phyloP scores from a whole-genome alignment of 2,113 vertebrate genomes.

The Caloenas nicobarica region DNA sequence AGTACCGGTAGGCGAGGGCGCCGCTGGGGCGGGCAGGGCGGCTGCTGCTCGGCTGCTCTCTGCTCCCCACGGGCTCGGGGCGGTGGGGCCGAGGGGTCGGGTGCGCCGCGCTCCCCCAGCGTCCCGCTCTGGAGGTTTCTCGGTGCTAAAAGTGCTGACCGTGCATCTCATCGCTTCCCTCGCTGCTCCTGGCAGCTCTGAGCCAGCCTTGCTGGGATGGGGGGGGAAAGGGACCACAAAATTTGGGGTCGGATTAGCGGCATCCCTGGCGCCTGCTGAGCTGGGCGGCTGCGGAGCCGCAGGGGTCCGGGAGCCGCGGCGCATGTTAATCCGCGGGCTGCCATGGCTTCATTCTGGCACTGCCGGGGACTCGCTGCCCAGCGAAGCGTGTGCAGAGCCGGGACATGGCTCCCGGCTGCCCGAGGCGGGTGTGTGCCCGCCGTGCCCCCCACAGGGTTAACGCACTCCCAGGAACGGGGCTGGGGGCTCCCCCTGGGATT shows the following conservation, averaged over 20 bases:
- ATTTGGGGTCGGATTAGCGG: neutral
- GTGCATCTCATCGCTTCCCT: neutral
- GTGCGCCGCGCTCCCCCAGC: neutral
- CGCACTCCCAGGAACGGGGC: no score
- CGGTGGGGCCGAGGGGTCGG: no score
- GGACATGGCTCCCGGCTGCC: no score
- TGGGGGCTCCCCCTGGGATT: no score
- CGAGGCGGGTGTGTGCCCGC: no score
- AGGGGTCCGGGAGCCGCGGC: neutral
- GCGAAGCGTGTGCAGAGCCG: rapidly evolving
- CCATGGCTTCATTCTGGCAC: neutral
- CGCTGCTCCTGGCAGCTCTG: neutral
- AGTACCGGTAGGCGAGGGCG: slow-evolving; percentile 86
- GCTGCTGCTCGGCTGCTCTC: neutral
- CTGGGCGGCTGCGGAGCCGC: neutral
- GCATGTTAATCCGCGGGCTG: neutral
- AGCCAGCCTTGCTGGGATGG: neutral
- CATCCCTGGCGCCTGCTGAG: neutral
- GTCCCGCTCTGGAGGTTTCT: neutral
- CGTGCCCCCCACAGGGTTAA: rapidly evolving
- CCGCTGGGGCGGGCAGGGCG: neutral
- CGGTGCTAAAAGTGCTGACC: neutral
- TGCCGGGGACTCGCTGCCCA: neutral
- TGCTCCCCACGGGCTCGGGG: neutral
- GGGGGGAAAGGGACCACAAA: neutral